Percentiles rank a stretch among this genome's conserved stretches.
phyloP scores from a whole-genome alignment of 2,888 invertebrate species.

The Diabrotica balteata region DNA sequence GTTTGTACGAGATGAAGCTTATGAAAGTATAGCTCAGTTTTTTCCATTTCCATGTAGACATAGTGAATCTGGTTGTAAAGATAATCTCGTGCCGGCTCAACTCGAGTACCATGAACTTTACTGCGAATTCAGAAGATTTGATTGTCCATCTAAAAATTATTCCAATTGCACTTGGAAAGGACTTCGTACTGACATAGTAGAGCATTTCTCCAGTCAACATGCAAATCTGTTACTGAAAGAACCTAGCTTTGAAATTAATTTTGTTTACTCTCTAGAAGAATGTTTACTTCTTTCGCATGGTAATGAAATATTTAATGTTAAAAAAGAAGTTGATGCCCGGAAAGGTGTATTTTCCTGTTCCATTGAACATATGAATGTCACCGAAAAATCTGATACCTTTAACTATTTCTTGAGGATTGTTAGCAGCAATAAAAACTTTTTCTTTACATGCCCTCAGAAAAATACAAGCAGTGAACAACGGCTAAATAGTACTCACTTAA shows the following conservation, averaged over 20 bases:
- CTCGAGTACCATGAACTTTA: constrained; percentile 47
- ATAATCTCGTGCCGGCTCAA: constrained; percentile 39
- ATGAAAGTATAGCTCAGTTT: constrained; percentile 48
- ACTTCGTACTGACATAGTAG: constrained; percentile 40
- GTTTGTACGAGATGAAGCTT: constrained; percentile 44
- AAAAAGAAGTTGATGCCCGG: constrained; percentile 42
- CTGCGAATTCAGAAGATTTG: constrained; percentile 45
- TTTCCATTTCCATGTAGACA: constrained; percentile 50
- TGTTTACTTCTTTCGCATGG: constrained; percentile 43
- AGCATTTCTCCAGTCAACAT: constrained; percentile 50
- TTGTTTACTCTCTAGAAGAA: constrained; percentile 46
- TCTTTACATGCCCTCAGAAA: constrained; percentile 28
- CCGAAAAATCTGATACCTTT: constrained; percentile 29
- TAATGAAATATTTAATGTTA: constrained; percentile 48
- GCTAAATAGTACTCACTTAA: constrained; percentile 39
- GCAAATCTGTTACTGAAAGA: constrained; percentile 41
- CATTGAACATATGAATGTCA: constrained; percentile 35
- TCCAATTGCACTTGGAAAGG: constrained; percentile 52
- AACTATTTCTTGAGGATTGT: constrained; percentile 35
- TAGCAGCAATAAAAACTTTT: constrained; percentile 28
- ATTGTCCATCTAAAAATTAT: constrained; percentile 43
- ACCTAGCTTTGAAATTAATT: constrained; percentile 48
- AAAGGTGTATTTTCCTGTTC: constrained; percentile 35
- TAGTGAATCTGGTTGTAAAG: constrained; percentile 47
- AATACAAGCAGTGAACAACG: constrained; percentile 24